Evolutionary conservation across 1,140 invertebrate species (phyloP), one percentile per base, ranked within the genome.

Genomic region (Thalassaphorura encarpata): DNA sequence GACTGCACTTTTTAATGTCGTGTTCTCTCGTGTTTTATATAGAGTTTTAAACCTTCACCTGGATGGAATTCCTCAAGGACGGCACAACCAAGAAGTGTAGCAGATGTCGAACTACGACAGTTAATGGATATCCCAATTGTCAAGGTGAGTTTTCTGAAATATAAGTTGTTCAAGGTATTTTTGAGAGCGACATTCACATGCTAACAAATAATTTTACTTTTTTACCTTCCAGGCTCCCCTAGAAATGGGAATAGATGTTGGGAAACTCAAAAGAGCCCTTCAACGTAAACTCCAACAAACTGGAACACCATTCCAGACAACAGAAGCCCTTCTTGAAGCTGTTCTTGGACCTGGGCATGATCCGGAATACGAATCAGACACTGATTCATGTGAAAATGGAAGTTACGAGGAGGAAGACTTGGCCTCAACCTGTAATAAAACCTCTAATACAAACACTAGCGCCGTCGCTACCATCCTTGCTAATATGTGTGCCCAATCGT

Each of bases 291-390:
- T 83, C 45, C 74, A 77, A 33, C 66, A 73, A 52, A 77, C 76
- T 24, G 80, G 81, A 67, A 54, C 46, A 46, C 76, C 75, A 4
- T 86, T 81, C 67, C 70, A 70, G 13, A 76, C 77, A 26, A 71
- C 80, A 1, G 81, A 85, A 64, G 76, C 81, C 36, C 69, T 85
- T 13, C 78, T 87, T 43, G 78, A 83, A 66, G 82, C 83, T 15
- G 78, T 82, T 8, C 65, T 83, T 29, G 77, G 78, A 66, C 72
- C 78, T 26, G 80, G 83, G 66, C 70, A 78, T 41, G 75, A 76
- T 45, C 82, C 83, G 63, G 79, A 80, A 36, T 59, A 51, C 27
- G 56, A 58, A 24, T 56, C 47, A 18, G 56, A 56, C 33, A 31
- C 52, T n/a, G 56, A 54, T 19, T n/a, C n/a, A n/a, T n/a, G n/a